Base-by-base conservation (phyloP, 2,888 invertebrate species). In the Halocaridina rubra region DNA sequence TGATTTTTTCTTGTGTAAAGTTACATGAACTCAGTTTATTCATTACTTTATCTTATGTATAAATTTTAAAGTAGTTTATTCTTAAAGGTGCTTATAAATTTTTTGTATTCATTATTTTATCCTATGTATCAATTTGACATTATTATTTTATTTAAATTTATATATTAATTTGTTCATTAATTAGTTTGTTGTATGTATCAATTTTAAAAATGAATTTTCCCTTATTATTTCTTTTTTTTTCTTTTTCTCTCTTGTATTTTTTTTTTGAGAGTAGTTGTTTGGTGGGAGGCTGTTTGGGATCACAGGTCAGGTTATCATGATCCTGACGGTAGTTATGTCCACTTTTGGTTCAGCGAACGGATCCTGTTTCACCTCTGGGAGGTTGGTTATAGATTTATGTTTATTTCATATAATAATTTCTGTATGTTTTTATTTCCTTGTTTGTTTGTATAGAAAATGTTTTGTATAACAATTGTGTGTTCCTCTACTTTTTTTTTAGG, bases 281-380 rank as follows among this genome's bases (percentile, higher is more conserved):
- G 82, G 78, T 3, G 57, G 29, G 33, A 57, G 29, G 13, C 71
- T 82, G 29, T 7, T 78, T 8, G 82, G 82, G 27, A 27, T 13
- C 7, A 30, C 78, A 8, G 82, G 82, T 1, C 46, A 78, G 32
- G 29, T 80, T 5, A 3, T 97, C 88, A 97, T 97, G 95, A 97
- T 97, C n/a, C 92, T 97, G 3, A 96, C 97, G 16, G 90, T 90
- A 5, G 90, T 89, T 5, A 86, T 90, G 75, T 90, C 90, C 30
- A 90, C 90, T 10, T 90, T 90, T 81, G 90, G 90, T 33, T 89
- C 90, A 22, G 90, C 90, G 33, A 90, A 90, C 82, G 90, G 90
- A 16, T 89, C 90, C 57, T 89, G 89, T 76, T 90, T 91, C 86
- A 89, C 90, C 7, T 88, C 90, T 4, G 90, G 89, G 91, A 94